Base-by-base conservation (phyloP, 2,888 invertebrate genomes). In the Arctia plantaginis region DNA sequence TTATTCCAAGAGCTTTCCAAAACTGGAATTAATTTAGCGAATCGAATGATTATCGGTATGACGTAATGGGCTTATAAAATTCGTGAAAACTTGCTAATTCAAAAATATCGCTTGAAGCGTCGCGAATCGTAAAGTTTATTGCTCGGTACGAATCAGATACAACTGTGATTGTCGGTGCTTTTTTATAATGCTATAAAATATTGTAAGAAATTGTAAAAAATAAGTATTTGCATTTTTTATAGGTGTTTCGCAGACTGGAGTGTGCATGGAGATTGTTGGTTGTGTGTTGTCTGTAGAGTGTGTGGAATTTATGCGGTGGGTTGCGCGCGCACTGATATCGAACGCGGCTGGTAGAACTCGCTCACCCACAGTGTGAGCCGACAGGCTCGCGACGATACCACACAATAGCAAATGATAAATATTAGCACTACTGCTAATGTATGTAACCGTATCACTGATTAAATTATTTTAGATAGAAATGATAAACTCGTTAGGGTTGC, bases 291-390 rank as follows among this genome's bases (percentile, higher is more conserved):
- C 64, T 79, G 80, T 72, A 76, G 76, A 78, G 80, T 85, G 83
- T 44, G 44, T 35, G 55, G 68, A 69, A 85, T 81, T 86, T 88
- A 84, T 87, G 88, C 85, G 86, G 87, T 78, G 85, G 80, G 85
- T 75, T 93, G 93, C 93, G 93, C 93, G 93, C 93, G 93, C 93
- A 92, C 80, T 80, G 83, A 78, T 93, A 93, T 93, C 90, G 93
- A 93, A 87, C 92, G 92, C 74, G 86, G 44, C 69, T 55, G 62
- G 70, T 41, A 74, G 70, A 55, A 69, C 70, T 62, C 64, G 72
- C 70, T 73, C 72, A 71, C 27, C 73, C 76, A 72, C 81, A 68
- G 72, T 73, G 62, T 72, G 73, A 76, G 75, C 65, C 75, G 76
- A 77, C 77, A 78, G 84, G 77, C 78, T 77, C 41, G 69, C 33